Percentiles rank a stretch among this genome's conserved stretches.
Evolutionary conservation across 2,797 vertebrate genomes (phyloP).

Genomic region (Echiichthys vipera): DNA sequence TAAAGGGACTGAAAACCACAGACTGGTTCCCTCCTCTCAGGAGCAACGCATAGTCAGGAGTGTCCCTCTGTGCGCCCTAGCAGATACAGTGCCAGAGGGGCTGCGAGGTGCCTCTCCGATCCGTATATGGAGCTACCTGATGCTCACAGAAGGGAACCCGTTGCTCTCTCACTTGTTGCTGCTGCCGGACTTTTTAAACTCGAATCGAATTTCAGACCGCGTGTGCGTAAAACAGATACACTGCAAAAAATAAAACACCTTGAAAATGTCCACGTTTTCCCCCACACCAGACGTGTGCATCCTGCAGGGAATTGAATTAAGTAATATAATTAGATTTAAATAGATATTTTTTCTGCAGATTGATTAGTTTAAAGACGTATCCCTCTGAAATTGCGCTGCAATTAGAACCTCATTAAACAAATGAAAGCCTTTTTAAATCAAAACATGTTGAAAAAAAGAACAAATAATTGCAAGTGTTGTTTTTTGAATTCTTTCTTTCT

Average conservation of each 20-base stretch:
- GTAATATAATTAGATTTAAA: background rate
- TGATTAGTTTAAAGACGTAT: background rate
- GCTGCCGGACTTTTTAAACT: slow-evolving; percentile 69
- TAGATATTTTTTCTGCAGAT: background rate
- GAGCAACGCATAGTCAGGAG: slow-evolving; percentile 59
- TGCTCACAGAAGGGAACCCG: slow-evolving; percentile 4
- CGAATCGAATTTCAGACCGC: slow-evolving; percentile 66
- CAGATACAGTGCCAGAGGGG: slow-evolving; percentile 53
- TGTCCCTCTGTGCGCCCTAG: slow-evolving; percentile 64
- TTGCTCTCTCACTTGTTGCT: slow-evolving; percentile 41
- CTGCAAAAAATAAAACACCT: slow-evolving; percentile 52
- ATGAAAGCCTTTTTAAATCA: background rate
- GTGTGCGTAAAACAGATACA: slow-evolving; percentile 57
- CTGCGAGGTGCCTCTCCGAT: slow-evolving; percentile 44
- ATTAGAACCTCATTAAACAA: background rate
- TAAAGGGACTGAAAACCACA: slow-evolving; percentile 18
- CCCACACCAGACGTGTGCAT: background rate
- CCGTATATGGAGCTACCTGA: slow-evolving; percentile 64
- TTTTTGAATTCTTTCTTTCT: background rate
- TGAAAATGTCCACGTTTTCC: background rate
- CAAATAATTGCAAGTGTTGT: background rate
- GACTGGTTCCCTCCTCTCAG: slow-evolving; percentile 61
- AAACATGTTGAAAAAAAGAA: background rate
- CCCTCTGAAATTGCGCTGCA: background rate
- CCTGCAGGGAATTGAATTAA: background rate